Evolutionary conservation across 2,797 vertebrate species (phyloP).

Genomic region (Myotis vivesi): DNA sequence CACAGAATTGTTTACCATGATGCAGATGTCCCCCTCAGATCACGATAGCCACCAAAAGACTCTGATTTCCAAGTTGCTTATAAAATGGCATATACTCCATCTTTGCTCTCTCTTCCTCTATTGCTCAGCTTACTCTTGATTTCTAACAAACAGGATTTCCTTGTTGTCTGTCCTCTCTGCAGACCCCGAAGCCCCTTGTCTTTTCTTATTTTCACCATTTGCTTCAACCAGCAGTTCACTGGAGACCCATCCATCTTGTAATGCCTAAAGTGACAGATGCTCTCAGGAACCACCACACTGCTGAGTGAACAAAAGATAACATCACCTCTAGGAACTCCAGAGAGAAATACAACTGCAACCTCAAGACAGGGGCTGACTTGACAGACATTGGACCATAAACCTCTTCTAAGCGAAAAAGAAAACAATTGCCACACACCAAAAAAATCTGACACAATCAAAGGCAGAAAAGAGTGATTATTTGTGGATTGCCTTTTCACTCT

Average conservation of each 20-base stretch:
- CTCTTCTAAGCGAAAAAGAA: conserved; percentile 77
- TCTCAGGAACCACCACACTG: conserved; percentile 90
- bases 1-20: conserved; percentile 72
- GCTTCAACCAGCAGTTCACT: conserved; percentile 93
- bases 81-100: conserved; percentile 75
- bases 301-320: conserved; percentile 86
- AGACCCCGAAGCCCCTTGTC: conserved; percentile 82
- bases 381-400: conserved; percentile 84
- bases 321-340: conserved; percentile 86
- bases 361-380: conserved; percentile 79
- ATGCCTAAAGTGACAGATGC: conserved; percentile 96
- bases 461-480: conserved; percentile 78
- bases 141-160: conserved; percentile 88
- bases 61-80: conserved; percentile 66
- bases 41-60: conserved; percentile 55
- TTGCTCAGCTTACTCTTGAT: conserved; percentile 86
- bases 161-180: conserved; percentile 85
- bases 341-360: conserved; percentile 85
- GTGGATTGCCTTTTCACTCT: conserved; percentile 77
- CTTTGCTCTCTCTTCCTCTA: conserved; percentile 78
- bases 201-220: conserved; percentile 97
- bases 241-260: conserved; percentile 97
- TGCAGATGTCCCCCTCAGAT: conserved; percentile 68
- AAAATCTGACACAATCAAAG: conserved; percentile 82
- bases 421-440: conserved; percentile 76